phyloP scores from a whole-genome alignment of 2,888 invertebrate genomes.

The Polydesmus complanatus region DNA sequence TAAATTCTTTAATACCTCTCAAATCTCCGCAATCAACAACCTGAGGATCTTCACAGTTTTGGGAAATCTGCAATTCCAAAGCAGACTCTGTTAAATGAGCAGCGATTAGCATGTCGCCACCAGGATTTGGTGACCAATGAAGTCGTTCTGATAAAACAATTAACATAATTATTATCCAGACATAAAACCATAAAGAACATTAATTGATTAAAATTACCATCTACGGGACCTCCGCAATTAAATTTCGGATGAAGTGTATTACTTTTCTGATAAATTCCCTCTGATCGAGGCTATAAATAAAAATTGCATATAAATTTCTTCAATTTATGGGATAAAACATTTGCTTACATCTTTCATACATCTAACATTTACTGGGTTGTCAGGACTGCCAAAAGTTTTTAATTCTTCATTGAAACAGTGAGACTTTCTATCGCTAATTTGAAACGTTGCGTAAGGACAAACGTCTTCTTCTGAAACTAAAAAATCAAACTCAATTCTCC shows the following conservation, averaged over 20 bases:
- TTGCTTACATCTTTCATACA: constrained; percentile 11
- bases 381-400: constrained; percentile 12
- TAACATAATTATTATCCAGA: too few relatives aligned
- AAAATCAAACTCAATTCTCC: neutral
- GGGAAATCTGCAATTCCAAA: constrained; percentile 12
- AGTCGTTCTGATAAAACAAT: neutral
- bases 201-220: neutral
- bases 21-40: constrained; percentile 1
- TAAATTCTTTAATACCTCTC: neutral
- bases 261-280: neutral
- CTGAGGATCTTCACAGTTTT: constrained; percentile 4
- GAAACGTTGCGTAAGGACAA: constrained; percentile 93
- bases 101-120: constrained; percentile 6
- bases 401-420: constrained; percentile 12
- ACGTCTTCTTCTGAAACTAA: constrained; percentile 58
- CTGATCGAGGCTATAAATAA: neutral
- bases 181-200: neutral
- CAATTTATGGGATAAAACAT: neutral
- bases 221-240: neutral
- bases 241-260: neutral
- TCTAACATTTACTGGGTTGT: neutral
- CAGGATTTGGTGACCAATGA: constrained; percentile 5
- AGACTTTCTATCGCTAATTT: constrained; percentile 29
- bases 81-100: constrained; percentile 13
- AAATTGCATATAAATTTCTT: neutral